phyloP scores from a whole-genome alignment of 2,888 invertebrate species.

The Troglohyphantes excavatus region DNA sequence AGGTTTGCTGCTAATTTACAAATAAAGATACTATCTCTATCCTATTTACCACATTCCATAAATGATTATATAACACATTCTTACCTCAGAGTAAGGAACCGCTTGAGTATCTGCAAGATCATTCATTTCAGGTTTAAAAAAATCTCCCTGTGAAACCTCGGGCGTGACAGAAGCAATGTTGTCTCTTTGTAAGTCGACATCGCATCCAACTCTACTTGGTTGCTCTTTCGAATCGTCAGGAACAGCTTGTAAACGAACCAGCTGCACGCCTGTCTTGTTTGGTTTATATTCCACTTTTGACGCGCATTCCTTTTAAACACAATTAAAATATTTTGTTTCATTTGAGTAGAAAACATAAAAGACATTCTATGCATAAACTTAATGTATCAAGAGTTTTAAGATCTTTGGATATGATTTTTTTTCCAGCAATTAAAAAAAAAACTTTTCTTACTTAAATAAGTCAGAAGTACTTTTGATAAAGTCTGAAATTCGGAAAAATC shows the following conservation, averaged over 20 bases:
- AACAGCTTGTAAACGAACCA: conserved; percentile 46
- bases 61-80: background rate
- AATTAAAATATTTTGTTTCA: background rate
- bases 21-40: no score
- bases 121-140: background rate
- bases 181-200: background rate
- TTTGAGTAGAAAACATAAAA: background rate
- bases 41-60: no score
- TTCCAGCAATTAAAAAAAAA: no score
- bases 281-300: background rate
- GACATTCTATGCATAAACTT: no score
- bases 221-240: background rate
- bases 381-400: no score
- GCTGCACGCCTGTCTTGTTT: conserved; percentile 18
- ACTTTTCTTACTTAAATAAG: no score
- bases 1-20: no score
- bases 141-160: background rate
- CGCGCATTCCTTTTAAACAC: background rate
- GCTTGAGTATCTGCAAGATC: background rate
- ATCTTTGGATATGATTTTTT: no score
- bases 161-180: background rate
- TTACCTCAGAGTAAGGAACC: conserved; percentile 12
- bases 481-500: no score
- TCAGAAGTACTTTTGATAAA: no score
- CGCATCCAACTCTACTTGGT: background rate